These are phyloP conservation scores for Sibirionetta formosa DNA, from an alignment of 2,797 vertebrate genomes.

Conservation along the genomic window DNA sequence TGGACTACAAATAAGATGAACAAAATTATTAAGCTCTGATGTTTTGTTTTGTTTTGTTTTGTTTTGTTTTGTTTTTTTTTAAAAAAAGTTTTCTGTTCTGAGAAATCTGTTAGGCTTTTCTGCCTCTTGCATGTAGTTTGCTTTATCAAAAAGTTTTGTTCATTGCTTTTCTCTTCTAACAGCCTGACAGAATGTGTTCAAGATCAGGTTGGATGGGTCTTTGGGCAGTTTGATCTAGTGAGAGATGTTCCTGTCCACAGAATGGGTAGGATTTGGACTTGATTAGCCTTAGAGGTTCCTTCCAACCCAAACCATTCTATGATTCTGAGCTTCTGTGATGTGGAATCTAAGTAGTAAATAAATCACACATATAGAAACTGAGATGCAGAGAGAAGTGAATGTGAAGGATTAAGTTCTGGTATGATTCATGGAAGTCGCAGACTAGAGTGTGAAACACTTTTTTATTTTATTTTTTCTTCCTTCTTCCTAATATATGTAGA, in stretches of 20 bases:
- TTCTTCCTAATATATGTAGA: too few species aligned
- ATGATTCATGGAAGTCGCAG: neutral
- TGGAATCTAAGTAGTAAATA: neutral
- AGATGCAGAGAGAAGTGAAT: accelerated
- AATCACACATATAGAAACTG: neutral
- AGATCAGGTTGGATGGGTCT: too few species aligned
- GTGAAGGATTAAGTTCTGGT: neutral
- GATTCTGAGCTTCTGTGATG: too few species aligned
- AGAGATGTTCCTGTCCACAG: too few species aligned
- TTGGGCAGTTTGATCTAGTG: too few species aligned
- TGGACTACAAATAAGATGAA: neutral
- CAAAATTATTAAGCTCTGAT: neutral
- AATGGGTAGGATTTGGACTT: too few species aligned
- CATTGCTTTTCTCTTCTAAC: neutral
- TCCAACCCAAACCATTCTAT: too few species aligned
- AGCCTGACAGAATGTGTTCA: neutral
- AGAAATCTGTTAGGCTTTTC: neutral
- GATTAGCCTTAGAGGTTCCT: too few species aligned
- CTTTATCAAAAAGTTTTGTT: neutral
- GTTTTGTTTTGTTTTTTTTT: too few species aligned
- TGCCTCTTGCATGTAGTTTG: neutral
- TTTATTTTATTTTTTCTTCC: neutral
- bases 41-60: too few species aligned
- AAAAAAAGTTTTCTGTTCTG: neutral
- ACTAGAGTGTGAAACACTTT: neutral